Base-by-base conservation (phyloP, 2,888 invertebrate genomes). In the Fragum fragum region DNA sequence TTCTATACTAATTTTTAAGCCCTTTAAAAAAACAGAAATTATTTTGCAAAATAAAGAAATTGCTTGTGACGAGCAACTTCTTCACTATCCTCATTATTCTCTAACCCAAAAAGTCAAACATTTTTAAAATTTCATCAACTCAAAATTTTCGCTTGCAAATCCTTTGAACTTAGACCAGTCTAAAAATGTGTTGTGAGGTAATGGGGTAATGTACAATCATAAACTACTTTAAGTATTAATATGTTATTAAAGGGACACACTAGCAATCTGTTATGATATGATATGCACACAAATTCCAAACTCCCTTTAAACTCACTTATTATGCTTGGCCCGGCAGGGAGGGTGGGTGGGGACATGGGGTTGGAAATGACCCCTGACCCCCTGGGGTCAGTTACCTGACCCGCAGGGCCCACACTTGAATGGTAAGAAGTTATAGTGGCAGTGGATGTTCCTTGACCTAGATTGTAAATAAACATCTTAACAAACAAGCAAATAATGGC, bases 341-440 rank as follows among this genome's bases (percentile, higher is more conserved):
- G 47, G 9, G 69, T 61, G 3, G 76, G 70, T 9, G 83, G 79
- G 66, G 83, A 77, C 66, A 78, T 32, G 59, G 83, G 79, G 72
- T 78, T 72, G 14, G 76, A 42, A 32, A 73, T 69, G 73, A 78
- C 74, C 77, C 83, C 83, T 29, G 83, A 63, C 29, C 57, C 80
- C 77, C 80, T 42, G 16, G 71, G 81, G 75, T 81, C 81, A 59
- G 70, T 28, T 32, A 81, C 61, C 36, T 83, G 80, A 36, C 83
- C 80, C n/a, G 75, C 69, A n/a, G 83, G 77, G 16, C 83, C 83
- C 23, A 73, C 83, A 53, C 75, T 80, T 7, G 80, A 73, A 59
- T 73, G 73, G n/a, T 61, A 59, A 21, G 73, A 42, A 11, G 59
- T 47, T 26, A 72, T 55, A n/a, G 69, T 72, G 5, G 63, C 72